Evolutionary conservation across 2,888 invertebrate species (phyloP), one percentile per base, ranked within the genome.

Genomic region (Ischnus inquisitorius): DNA sequence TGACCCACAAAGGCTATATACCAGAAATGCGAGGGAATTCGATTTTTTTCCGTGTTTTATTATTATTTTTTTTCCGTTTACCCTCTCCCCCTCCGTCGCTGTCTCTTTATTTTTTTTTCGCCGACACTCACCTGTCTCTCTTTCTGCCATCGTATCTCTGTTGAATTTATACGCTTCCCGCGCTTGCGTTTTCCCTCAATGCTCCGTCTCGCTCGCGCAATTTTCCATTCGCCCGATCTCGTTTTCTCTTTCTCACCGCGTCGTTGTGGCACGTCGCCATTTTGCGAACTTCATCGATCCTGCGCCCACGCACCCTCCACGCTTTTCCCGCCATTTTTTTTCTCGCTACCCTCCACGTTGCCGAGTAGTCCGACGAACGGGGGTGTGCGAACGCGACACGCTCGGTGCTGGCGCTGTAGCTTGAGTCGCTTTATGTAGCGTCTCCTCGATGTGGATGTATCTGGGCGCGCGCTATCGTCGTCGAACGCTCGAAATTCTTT

Each of bases 201-300:
- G 28, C 64, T 43, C 41, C 77, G 25, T 67, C 68, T 67, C 82
- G 69, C 60, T 54, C 25, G 57, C 12, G 28, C 22, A 57, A 57
- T 57, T n/a, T 46, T 60, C 60, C 69, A 28, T 41, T 34, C 48
- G 64, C 68, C 71, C 79, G 41, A 57, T 41, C 60, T 48, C 71
- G 67, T 71, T 83, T 79, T 69, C 84, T 82, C 84, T 79, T 72
- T 82, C 71, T 39, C 71, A 25, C 67, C 54, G 64, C 43, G 57
- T 16, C 25, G 5, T 72, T 65, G 43, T 48, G 67, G 48, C 48
- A 82, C 19, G 90, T 88, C 91, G 92, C 92, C 92, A 92, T 92
- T 91, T 92, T 92, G 90, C 88, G 87, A 87, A 88, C 91, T 90
- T 91, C 91, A 92, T 92, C 90, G 92, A 92, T 92, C 90, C 90